Evolutionary conservation across 2,113 vertebrate genomes (phyloP), one percentile per base, ranked within the genome.

Genomic region (Pongo pygmaeus): DNA sequence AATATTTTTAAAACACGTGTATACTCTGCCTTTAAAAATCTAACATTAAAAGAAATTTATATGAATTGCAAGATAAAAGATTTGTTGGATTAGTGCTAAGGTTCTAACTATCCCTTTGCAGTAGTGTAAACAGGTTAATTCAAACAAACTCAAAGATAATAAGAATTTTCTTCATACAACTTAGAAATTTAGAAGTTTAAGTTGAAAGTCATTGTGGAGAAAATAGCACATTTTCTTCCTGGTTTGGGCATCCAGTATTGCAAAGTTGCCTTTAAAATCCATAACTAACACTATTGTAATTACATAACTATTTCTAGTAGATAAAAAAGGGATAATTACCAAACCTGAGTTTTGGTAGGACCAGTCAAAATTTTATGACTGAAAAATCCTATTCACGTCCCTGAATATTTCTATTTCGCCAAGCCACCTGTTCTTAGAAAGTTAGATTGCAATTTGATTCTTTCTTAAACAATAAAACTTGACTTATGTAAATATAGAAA

Each of bases 301-400:
- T 94, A 80, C 2, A 1, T 78, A 72, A 84, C 20, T 93, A 38
- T 77, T 95, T 50, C 77, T 72, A 46, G 32, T 69, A 70, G 50
- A 40, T 80, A 69, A 86, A 80, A 91, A 94, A 72, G 30, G 20
- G 3, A 1, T 84, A 48, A 95, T 96, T 97, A 77, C 5, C 1
- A 6, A 94, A 85, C 30, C 3, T 78, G 55, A 94, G 57, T 83
- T 72, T 97, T 90, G 77, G 48, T 84, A 40, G 18, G 43, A 48
- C 13, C 32, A 32, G 64, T 92, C 84, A 96, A 81, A 83, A 6
- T 81, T 95, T 96, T 55, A 77, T 84, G 55, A 61, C 88, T 93
- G 27, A 86, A 91, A 96, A 89, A 85, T 30, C n/a, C 22, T 89
- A 10, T 67, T 94, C 23, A 43, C 30, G 5, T 92, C 13, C n/a